Evolutionary conservation across 30 jellyfish, hydroid and myxozoan genomes (phyloP).

Genomic region (Turritopsis dohrnii): DNA sequence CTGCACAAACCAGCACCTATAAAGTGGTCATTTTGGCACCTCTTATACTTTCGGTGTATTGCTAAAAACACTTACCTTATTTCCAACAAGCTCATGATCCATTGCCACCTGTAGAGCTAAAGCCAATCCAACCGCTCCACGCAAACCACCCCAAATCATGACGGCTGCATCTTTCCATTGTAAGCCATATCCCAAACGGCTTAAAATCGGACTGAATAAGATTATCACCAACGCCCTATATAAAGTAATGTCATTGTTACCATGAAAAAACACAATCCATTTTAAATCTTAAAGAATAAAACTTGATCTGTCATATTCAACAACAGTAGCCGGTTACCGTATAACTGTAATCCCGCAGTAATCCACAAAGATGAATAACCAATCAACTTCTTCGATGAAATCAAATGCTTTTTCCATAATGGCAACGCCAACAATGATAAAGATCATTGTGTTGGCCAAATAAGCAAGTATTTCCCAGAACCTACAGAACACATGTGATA

Average conservation of each 20-base stretch:
- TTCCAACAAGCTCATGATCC: constrained; percentile 64
- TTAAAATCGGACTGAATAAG: constrained; percentile 70
- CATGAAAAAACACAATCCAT: no score
- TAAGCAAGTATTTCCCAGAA: constrained; percentile 95
- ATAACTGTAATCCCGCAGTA: constrained; percentile 69
- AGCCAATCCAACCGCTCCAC: constrained; percentile 90
- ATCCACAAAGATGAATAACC: constrained; percentile 54
- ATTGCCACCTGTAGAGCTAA: constrained; percentile 78
- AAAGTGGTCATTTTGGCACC: no score
- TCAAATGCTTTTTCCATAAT: constrained; percentile 84
- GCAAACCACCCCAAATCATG: constrained; percentile 87
- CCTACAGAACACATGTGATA: no score
- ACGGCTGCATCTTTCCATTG: constrained; percentile 72
- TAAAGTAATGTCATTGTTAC: not conserved
- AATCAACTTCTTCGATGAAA: constrained; percentile 45
- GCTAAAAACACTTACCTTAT: constrained; percentile 43
- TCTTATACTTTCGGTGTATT: not conserved
- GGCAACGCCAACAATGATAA: constrained; percentile 87
- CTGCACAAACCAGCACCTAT: no score
- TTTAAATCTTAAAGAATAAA: no score
- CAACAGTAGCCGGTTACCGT: constrained; percentile 32
- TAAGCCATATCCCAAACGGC: constrained; percentile 81
- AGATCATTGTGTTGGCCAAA: constrained; percentile 83
- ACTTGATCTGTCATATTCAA: no score
- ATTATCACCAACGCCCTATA: constrained; percentile 64